phyloP scores from a whole-genome alignment of 2,113 vertebrate genomes.

The Potamarius usumacintae region DNA sequence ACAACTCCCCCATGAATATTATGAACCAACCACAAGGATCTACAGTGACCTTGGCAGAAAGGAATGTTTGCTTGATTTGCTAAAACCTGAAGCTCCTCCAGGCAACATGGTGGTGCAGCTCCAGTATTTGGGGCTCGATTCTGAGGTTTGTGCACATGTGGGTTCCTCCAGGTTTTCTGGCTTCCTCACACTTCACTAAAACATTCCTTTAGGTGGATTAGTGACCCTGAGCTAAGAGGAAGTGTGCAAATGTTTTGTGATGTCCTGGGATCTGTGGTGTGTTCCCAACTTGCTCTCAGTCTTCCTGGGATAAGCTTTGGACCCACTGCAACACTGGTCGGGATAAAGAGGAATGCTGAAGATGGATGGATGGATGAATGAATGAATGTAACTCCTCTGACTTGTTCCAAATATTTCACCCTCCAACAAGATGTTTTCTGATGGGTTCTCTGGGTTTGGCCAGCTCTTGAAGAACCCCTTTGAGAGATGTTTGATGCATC shows the following conservation, averaged over 20 bases:
- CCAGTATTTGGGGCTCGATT: not conserved
- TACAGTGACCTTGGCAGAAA: not conserved
- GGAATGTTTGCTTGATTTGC: not conserved
- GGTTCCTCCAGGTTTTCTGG: not conserved
- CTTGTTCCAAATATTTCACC: not conserved
- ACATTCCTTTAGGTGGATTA: not conserved
- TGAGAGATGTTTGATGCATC: not conserved
- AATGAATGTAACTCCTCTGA: not conserved
- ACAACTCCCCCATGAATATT: not conserved
- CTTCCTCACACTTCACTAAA: not conserved
- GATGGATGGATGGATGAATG: not conserved
- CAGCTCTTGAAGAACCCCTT: not conserved
- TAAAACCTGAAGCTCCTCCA: not conserved
- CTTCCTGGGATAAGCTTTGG: not conserved
- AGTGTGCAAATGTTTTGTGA: not conserved
- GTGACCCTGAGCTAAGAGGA: not conserved
- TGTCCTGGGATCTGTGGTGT: not conserved
- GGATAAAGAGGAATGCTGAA: not conserved
- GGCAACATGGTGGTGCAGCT: not conserved
- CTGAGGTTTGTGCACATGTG: not conserved
- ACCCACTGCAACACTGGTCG: not conserved
- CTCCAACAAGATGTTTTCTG: not conserved
- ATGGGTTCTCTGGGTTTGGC: not conserved
- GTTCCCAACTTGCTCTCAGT: not conserved
- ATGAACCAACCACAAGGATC: not conserved